These are phyloP conservation scores for Amazona guildingii DNA, from an alignment of 2,113 vertebrate species.

Conservation along the genomic window DNA sequence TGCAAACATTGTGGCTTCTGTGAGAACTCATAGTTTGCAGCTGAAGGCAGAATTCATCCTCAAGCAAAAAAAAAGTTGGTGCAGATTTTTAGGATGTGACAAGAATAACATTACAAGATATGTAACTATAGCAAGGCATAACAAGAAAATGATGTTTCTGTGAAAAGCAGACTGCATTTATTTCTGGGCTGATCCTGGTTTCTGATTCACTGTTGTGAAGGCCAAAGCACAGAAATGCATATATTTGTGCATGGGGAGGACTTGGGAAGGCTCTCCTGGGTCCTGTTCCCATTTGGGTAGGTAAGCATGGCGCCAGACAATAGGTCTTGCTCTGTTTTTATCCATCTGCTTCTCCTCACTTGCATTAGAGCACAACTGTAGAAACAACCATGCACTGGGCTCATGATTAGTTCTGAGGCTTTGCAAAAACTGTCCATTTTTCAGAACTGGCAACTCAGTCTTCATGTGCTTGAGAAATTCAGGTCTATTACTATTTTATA, in stretches of 20 bases:
- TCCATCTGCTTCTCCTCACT: background rate
- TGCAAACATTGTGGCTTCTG: background rate
- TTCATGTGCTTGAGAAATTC: background rate
- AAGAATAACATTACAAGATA: constrained; percentile 24
- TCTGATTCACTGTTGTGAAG: constrained; percentile 26
- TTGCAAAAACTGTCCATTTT: background rate
- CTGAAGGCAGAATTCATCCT: constrained; percentile 39
- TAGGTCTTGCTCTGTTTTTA: background rate
- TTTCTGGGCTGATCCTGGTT: constrained; percentile 20
- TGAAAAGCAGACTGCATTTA: constrained; percentile 51
- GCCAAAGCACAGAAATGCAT: background rate
- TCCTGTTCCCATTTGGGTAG: background rate
- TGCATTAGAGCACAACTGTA: background rate
- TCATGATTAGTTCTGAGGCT: background rate
- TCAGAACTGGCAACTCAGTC: background rate
- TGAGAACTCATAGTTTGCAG: background rate
- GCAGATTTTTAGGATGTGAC: constrained; percentile 29
- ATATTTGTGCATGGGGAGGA: background rate
- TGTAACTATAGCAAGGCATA: constrained; percentile 17
- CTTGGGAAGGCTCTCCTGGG: background rate
- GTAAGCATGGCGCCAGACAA: background rate
- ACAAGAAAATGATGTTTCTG: constrained; percentile 39
- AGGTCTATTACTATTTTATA: background rate
- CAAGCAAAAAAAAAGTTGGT: background rate
- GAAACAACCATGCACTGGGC: background rate